Evolutionary conservation across 2,888 invertebrate species (phyloP), one percentile per base, ranked within the genome.

Genomic region (Marasmarcha lunaedactyla): DNA sequence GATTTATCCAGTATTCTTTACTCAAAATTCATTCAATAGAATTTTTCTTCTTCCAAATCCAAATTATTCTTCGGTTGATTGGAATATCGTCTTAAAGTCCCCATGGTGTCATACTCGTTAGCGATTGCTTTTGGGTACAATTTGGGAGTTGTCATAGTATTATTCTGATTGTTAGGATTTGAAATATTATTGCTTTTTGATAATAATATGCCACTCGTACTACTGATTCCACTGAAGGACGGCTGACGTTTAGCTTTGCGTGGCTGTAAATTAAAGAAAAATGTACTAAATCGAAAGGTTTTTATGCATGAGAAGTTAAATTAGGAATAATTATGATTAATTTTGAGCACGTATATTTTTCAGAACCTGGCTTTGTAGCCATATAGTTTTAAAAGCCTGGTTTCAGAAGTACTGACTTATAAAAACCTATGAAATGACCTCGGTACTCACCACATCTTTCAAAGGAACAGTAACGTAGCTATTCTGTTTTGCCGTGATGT

Each of bases 401-500:
- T n/a, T n/a, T n/a, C n/a, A n/a, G n/a, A n/a, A n/a, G n/a, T n/a
- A n/a, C n/a, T n/a, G n/a, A n/a, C n/a, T n/a, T n/a, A n/a, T n/a
- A n/a, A n/a, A n/a, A n/a, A n/a, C n/a, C n/a, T n/a, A n/a, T n/a
- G n/a, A n/a, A n/a, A n/a, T n/a, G n/a, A n/a, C n/a, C n/a, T n/a
- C n/a, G n/a, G n/a, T n/a, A 63, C 74, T 63, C 48, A 87, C 85
- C 58, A 91, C 89, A 67, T 93, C 93, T 62, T 91, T 91, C 44
- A 93, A 76, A 0, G 94, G 94, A 34, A 94, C 89, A 14, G 92
- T 90, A 45, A 93, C 92, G 67, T 94, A 94, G 47, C 92, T 90
- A 64, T 94, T 94, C 57, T 91, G 92, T 58, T 92, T 92, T 0
- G 90, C 86, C 15, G 91, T 89, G 51, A 91, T 92, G 60, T 93